A percentile compares a stretch with the other conserved stretches of the same genome.
Evolutionary conservation across 2,113 vertebrate species (phyloP).

Genomic region (Dasyurus viverrinus): DNA sequence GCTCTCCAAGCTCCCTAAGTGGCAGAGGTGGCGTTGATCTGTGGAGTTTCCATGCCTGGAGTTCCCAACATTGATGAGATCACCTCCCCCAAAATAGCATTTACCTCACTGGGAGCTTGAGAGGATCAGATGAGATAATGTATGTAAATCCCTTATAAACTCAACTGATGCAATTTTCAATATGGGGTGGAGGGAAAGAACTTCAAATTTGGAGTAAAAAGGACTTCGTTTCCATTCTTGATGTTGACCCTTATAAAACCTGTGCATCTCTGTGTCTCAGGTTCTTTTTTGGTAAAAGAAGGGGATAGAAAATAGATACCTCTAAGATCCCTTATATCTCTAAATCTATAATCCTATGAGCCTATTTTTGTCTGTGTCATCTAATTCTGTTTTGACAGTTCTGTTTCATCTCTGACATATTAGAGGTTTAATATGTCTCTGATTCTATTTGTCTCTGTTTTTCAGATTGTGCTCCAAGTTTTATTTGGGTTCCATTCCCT

Average conservation of each 20-base stretch:
- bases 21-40: neutral
- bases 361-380: neutral
- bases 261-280: neutral
- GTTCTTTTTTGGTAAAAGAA: neutral
- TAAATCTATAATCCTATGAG: neutral
- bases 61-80: neutral
- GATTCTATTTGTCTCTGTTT: neutral
- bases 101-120: neutral
- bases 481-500: neutral
- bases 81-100: neutral
- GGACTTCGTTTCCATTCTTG: neutral
- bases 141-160: neutral
- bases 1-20: neutral
- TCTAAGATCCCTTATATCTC: neutral
- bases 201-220: neutral
- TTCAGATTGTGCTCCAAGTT: neutral
- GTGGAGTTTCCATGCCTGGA: neutral
- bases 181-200: neutral
- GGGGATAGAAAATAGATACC: neutral
- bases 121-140: neutral
- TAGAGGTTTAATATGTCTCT: neutral
- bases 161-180: neutral
- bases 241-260: neutral
- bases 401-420: neutral
- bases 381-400: neutral